Evolutionary conservation across 64 coral and sea anemone species (phyloP).

Genomic region (Montipora efflorescens): DNA sequence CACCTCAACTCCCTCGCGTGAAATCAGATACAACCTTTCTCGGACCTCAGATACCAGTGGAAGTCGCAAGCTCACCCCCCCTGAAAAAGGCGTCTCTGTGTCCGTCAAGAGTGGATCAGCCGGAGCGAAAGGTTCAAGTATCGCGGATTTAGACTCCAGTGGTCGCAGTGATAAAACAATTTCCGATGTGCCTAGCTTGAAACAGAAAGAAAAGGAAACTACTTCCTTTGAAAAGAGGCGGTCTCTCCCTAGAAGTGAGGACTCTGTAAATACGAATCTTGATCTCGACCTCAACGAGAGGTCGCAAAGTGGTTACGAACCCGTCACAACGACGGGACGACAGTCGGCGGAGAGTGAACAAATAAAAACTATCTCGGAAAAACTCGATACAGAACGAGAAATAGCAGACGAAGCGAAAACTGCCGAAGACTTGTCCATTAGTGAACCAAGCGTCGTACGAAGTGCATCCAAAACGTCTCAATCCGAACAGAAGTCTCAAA

Average conservation of each 20-base stretch:
- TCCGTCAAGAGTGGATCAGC: background rate
- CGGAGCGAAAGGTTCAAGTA: constrained; percentile 6
- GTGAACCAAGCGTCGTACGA: constrained; percentile 39
- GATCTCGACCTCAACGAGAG: background rate
- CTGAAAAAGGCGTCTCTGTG: background rate
- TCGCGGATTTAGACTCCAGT: constrained; percentile 3
- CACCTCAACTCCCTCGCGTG: background rate
- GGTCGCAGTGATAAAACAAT: constrained; percentile 29
- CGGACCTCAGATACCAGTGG: constrained; percentile 18
- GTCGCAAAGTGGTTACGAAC: constrained; percentile 1
- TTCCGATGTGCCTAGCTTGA: constrained; percentile 1
- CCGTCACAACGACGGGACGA: background rate
- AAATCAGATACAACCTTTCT: constrained; percentile 36
- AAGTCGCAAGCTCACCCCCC: constrained; percentile 5
- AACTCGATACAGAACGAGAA: constrained; percentile 2
- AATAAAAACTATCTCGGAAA: background rate
- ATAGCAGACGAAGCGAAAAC: constrained; percentile 60
- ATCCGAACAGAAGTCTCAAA: background rate
- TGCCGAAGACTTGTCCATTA: constrained; percentile 49
- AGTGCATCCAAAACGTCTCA: constrained; percentile 31
- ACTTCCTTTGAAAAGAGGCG: background rate
- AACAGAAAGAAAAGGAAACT: constrained; percentile 6
- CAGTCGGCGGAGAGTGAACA: background rate
- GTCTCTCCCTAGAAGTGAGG: background rate
- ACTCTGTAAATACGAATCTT: background rate